Evolutionary conservation across 2,113 vertebrate genomes (phyloP), one percentile per base, ranked within the genome.

Genomic region (Cyphotilapia sp.): DNA sequence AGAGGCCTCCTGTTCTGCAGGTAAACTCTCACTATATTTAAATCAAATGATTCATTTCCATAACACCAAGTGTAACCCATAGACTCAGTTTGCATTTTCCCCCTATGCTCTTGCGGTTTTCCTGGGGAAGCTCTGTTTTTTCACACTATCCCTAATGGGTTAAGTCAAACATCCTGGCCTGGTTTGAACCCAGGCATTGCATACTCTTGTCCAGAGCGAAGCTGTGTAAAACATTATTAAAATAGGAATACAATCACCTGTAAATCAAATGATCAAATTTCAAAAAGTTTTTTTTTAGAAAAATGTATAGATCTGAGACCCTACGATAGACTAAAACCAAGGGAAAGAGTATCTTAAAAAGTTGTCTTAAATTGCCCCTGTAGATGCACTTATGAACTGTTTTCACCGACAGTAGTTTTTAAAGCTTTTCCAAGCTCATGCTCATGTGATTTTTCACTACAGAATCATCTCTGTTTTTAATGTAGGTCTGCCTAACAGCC

Each of bases 1-100:
- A 98, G 95, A 97, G 97, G 71, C 97, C 98, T 35, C 97, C 98
- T 3, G 96, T 98, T 10, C 97, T 98, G 85, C 98, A 99, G 96
- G 98, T 98, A 94, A 78, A 80, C 16, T 38, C n/a, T 78, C 17
- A 47, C 16, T 45, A 61, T 16, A 54, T 80, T 57, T 38, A 5
- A 78, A 47, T 78, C 24, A 49, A 29, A 76, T 31, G 40, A 19
- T 17, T 49, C 5, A 78, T 49, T 78, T 78, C 42, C 24, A 78
- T 78, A 31, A 49, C 27, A 12, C 71, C 27, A 78, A 49, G 24
- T 49, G 24, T 49, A 49, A 47, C 16, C 27, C 71, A n/a, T 49
- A 47, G 71, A 8, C 10, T 17, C 71, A 78, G 42, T 31, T 29
- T 78, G 42, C 45, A 78, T 31, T 47, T 49, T 31, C 4, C 1